These are phyloP conservation scores for Lepidocyrtinus sp. DNA, from an alignment of 2,888 invertebrate species.

Conservation along the genomic window DNA sequence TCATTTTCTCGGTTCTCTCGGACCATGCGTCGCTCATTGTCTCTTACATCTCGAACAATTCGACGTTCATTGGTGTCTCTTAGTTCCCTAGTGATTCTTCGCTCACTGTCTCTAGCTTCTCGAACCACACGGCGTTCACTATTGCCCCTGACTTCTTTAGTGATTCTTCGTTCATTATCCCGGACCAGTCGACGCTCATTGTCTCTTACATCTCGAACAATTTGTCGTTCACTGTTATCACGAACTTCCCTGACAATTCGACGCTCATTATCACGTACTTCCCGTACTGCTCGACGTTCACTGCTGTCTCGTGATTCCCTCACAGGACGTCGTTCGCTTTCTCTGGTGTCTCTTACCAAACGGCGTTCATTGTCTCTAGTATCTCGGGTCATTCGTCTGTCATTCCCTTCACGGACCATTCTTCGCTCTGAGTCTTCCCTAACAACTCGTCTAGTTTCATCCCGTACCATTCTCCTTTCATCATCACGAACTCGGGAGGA, in stretches of 20 bases:
- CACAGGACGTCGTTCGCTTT: background rate
- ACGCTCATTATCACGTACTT: constrained; percentile 1
- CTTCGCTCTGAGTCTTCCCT: constrained; percentile 26
- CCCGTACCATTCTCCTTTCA: constrained; percentile 12
- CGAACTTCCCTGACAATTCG: constrained; percentile 31
- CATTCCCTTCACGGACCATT: constrained; percentile 31
- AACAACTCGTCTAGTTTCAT: constrained; percentile 20
- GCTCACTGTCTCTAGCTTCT: background rate
- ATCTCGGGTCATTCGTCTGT: constrained; percentile 32
- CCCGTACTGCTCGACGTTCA: constrained; percentile 12
- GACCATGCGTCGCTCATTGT: constrained; percentile 34
- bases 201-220: background rate
- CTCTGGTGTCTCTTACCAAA: background rate
- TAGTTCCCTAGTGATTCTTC: constrained; percentile 1
- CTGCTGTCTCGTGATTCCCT: background rate
- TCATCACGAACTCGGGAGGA: constrained; percentile 19
- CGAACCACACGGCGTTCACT: background rate
- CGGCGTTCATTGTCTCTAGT: background rate
- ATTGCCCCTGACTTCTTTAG: background rate
- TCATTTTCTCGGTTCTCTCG: background rate
- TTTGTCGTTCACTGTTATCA: constrained; percentile 14
- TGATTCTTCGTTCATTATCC: background rate
- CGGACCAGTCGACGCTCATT: constrained; percentile 25
- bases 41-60: constrained; percentile 20
- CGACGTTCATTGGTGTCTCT: constrained; percentile 18